Evolutionary conservation across 92 coral and sea anemone species (phyloP), one percentile per base, ranked within the genome.

Genomic region (Blastomussa wellsi): DNA sequence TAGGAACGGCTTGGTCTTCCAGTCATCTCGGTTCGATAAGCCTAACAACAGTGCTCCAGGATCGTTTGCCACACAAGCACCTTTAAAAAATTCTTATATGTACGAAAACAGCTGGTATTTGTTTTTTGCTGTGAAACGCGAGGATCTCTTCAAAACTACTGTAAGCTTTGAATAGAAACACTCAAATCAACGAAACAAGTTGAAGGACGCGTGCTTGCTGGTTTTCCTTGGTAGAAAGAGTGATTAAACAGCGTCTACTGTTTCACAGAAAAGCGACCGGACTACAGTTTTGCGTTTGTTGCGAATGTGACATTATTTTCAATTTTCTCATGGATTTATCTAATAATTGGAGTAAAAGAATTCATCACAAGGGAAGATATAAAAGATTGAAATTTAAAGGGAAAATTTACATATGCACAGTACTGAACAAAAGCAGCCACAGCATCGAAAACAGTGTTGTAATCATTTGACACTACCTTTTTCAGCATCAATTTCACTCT

Each of bases 1-100:
- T 37, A 72, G 32, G 78, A 82, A 35, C 78, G 37, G 51, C 64
- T 47, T 19, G 38, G 31, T n/a, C 78, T 71, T 16, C 55, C 62
- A 8, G 74, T 20, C 33, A 68, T 82, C 55, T 33, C 55, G 51
- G 33, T 29, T 37, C 1, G 28, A 68, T 16, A 68, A 68, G 42
- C 74, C 22, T 32, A 33, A 31, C n/a, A n/a, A n/a, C 31, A 13
- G 42, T 28, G 17, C 2, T 26, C 41, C 35, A 12, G 11, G 49
- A 0, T 33, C 20, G 14, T 68, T 28, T 68, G 42, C 68, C 31
- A 62, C 31, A 62, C 16, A 26, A 62, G 35, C 35, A 68, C 24
- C 41, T 16, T 67, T 1, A 19, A 65, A 65, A 26, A 33, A 67
- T 12, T 67, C 7, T 14, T 68, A 32, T 68, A 17, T 33, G 42